Evolutionary conservation across 2,113 vertebrate genomes (phyloP), one percentile per base, ranked within the genome.

Genomic region (Canis aureus): DNA sequence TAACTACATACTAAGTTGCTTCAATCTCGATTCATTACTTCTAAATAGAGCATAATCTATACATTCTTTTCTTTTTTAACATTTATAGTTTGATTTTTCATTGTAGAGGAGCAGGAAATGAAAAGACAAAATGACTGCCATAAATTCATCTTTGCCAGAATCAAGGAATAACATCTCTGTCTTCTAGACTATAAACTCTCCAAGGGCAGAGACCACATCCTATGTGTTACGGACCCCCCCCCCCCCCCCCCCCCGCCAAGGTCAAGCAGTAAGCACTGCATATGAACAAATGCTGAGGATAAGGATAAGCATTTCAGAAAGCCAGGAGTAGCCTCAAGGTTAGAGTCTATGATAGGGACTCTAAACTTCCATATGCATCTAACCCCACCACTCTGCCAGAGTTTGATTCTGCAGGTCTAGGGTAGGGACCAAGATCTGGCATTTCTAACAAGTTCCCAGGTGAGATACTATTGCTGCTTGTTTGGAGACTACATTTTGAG

Each of bases 61-160:
- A 38, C 1, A 19, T 81, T n/a, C 60, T 74, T n/a, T 19, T 23
- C 38, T 67, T 86, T 69, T 94, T 38, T 62, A 69, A 96, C 2
- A 67, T 15, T 55, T 32, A 38, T 25, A 57, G 23, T 57, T 81
- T 64, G 66, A 71, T 64, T 95, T 67, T 49, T 69, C 29, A 62
- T 64, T 51, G 55, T 7, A 82, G 6, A 96, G 32, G 53, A 73
- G 29, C n/a, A 95, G 55, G 13, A 89, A 98, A 92, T n/a, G 10
- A 35, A 94, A 96, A 92, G 22, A 23, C 53, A 80, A 69, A 94
- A 83, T 88, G 20, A 76, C 60, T 86, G 22, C 32, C 12, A 16
- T 82, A 66, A 94, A 73, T 59, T 69, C 57, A 64, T 67, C 32
- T 95, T 86, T 51, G 69, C 19, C 57, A 73, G 78, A 92, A 51